These are phyloP conservation scores for Sebastes hopkinsi DNA, from an alignment of 2,797 vertebrate species.

Conservation along the genomic window DNA sequence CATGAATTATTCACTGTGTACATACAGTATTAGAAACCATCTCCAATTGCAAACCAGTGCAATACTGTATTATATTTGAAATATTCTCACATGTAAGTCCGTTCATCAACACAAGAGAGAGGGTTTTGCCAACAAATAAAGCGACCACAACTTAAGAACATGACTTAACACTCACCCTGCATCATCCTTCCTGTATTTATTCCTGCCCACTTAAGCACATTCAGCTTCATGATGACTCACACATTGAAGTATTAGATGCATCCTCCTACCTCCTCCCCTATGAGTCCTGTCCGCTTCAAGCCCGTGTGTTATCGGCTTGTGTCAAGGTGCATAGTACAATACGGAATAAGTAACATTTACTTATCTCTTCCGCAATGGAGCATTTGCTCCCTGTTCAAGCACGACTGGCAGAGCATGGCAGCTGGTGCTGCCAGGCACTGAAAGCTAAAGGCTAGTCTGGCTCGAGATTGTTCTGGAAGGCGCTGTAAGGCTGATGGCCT, in stretches of 20 bases:
- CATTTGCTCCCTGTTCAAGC: conserved; percentile 30
- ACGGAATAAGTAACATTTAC: conserved; percentile 28
- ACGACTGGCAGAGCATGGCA: conserved; percentile 43
- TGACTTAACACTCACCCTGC: background rate
- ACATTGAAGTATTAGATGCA: conserved; percentile 1
- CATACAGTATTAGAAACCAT: background rate
- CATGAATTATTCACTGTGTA: background rate
- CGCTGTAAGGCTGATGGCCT: conserved; percentile 55
- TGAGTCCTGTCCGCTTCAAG: background rate
- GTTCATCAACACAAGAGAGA: conserved; percentile 23
- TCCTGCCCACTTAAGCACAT: background rate
- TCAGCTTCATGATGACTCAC: conserved; percentile 13
- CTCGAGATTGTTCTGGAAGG: conserved; percentile 57
- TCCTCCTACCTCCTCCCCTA: conserved; percentile 16
- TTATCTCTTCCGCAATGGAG: conserved; percentile 46
- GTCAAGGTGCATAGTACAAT: conserved; percentile 25
- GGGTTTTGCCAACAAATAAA: conserved; percentile 6
- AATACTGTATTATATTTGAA: background rate
- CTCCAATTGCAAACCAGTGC: background rate
- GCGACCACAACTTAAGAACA: background rate
- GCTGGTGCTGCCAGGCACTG: conserved; percentile 43
- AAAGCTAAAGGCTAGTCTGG: conserved; percentile 56
- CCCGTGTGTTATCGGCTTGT: conserved; percentile 11
- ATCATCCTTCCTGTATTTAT: background rate
- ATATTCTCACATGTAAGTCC: conserved; percentile 3